Conservation (phyloP, 2,797 vertebrate species). For the Chromis chromis region DNA sequence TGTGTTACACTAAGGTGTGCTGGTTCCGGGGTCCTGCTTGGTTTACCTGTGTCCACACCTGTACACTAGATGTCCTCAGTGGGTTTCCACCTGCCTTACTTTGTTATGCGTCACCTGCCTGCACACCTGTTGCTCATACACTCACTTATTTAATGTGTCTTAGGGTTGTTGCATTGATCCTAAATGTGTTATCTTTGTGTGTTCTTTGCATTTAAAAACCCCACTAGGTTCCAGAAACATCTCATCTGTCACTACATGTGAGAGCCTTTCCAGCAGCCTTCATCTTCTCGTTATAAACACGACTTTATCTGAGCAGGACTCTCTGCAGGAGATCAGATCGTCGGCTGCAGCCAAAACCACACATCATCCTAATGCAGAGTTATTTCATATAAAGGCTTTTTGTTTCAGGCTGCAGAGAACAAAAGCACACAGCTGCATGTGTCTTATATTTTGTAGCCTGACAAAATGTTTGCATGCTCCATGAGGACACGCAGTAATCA, state of each 20-base stretch:
- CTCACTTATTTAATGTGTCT: background rate
- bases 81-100: background rate
- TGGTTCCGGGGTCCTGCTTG: background rate
- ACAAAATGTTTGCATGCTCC: no score
- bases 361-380: background rate
- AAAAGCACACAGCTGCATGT: background rate
- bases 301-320: background rate
- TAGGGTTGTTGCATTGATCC: background rate
- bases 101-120: background rate
- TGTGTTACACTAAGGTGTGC: background rate
- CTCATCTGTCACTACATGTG: background rate
- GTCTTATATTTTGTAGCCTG: background rate
- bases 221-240: background rate
- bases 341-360: background rate
- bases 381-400: no score
- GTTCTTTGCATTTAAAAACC: background rate
- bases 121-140: background rate
- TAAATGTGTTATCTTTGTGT: background rate
- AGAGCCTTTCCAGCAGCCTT: background rate
- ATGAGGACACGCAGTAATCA: no score
- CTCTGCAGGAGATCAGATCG: background rate
- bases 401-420: background rate
- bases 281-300: background rate
- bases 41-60: slow-evolving; percentile 2
- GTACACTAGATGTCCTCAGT: slow-evolving; percentile 26